Base-by-base conservation (phyloP, 2,888 invertebrate genomes). In the Incurvaria masculella region DNA sequence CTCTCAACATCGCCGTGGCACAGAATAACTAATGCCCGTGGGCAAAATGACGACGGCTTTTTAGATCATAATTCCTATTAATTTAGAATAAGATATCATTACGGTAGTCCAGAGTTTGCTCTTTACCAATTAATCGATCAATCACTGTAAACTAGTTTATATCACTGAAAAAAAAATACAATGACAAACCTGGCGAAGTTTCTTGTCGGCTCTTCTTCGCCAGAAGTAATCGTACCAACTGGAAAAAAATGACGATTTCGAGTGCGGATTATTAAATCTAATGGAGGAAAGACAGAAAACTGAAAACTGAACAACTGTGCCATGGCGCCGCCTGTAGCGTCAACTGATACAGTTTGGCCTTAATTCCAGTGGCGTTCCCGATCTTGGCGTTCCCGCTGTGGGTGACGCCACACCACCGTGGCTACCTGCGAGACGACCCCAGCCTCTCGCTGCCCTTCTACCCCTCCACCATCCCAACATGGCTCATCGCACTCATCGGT, bases 361-460 rank as follows among this genome's bases (percentile, higher is more conserved):
- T n/a, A n/a, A n/a, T 84, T 86, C 38, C 83, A 92, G 92, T 89
- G 62, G 85, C 83, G 18, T 74, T 88, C 54, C 82, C 88, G 0
- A 83, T 91, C 33, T 69, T 92, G 42, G 71, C 80, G 38, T 74
- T 90, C 46, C 81, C 75, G 55, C 59, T 88, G 49, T 82, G 84
- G 73, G 88, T 82, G 8, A 70, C 80, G 53, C 87, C 93, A 0
- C 89, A 83, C 63, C 72, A 85, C 46, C 78, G 96, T 45, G 97
- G 97, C 17, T 96, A 94, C 79, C 95, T 92, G 76, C 91, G 90
- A 65, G 85, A 90, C 65, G 97, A 98, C 75, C 86, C 89, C 59
- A 87, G 90, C 47, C 81, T 98, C 23, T 81, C 80, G 53, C 89
- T 96, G 67, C 96, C 96, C 1, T 92, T 82, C 66, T 83, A 85